A percentile compares a stretch with the other conserved stretches of the same genome.
Conservation (phyloP, 1,140 invertebrate genomes). For the Meloidogyne hapla region DNA sequence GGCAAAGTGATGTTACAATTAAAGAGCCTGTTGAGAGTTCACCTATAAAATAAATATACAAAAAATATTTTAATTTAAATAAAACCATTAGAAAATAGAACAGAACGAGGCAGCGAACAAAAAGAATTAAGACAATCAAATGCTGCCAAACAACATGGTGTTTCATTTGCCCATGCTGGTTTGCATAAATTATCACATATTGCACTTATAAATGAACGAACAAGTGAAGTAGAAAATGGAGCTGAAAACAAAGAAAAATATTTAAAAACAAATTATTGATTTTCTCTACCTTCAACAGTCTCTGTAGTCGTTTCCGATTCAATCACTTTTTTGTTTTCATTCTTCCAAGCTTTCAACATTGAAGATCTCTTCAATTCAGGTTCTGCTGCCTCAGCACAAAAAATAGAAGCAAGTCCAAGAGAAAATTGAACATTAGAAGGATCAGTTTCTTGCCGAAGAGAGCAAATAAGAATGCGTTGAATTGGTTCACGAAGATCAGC, state of each 20-base stretch:
- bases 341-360: background rate
- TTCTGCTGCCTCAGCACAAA: conserved; percentile 49
- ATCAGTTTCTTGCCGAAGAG: conserved; percentile 81
- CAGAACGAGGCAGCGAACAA: conserved; percentile 40
- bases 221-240: conserved; percentile 42
- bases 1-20: conserved; percentile 69
- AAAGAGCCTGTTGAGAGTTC: conserved; percentile 94
- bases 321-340: background rate
- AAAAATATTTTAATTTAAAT: background rate
- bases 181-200: conserved; percentile 62
- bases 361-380: conserved; percentile 50
- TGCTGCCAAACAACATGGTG: conserved; percentile 50
- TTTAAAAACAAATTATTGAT: background rate
- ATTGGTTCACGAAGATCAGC: conserved; percentile 77
- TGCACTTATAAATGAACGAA: conserved; percentile 53
- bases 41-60: conserved; percentile 58
- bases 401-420: conserved; percentile 65
- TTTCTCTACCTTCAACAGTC: background rate
- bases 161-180: conserved; percentile 51
- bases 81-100: conserved; percentile 50
- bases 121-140: conserved; percentile 59
- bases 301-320: conserved; percentile 7
- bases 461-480: conserved; percentile 81
- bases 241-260: background rate
- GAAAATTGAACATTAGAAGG: conserved; percentile 85